phyloP scores from a whole-genome alignment of 2,888 invertebrate species.

The Chalcis sispes region DNA sequence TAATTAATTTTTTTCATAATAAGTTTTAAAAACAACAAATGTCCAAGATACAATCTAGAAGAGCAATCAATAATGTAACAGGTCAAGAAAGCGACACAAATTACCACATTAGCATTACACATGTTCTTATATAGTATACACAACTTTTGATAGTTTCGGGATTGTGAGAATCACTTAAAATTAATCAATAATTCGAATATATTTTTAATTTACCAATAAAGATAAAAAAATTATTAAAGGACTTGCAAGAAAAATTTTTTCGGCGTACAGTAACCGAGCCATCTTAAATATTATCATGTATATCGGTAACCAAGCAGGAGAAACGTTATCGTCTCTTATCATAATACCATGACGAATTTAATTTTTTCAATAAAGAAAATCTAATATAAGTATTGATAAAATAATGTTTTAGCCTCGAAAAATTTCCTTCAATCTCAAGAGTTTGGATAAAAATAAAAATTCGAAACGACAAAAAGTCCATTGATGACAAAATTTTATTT shows the following conservation, averaged over 20 bases:
- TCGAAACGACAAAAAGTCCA: no score
- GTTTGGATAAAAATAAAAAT: no score
- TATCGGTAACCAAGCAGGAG: neutral
- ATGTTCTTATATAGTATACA: neutral
- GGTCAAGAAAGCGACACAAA: neutral
- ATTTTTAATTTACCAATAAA: neutral
- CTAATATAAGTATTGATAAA: neutral
- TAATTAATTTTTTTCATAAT: slow-evolving; percentile 1
- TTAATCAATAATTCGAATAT: neutral
- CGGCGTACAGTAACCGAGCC: neutral
- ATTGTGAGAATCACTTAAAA: no score
- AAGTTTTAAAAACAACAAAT: slow-evolving; percentile 18
- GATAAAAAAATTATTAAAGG: neutral
- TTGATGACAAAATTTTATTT: no score
- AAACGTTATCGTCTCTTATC: slow-evolving; percentile 9
- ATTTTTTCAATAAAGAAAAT: slow-evolving; percentile 12
- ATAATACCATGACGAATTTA: neutral
- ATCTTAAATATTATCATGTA: neutral
- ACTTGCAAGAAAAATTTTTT: neutral
- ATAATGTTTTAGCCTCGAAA: no score
- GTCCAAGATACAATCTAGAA: slow-evolving; percentile 7
- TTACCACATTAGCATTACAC: neutral
- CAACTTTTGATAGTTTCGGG: no score
- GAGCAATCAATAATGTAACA: neutral
- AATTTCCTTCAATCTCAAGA: no score